phyloP scores from a whole-genome alignment of 2,113 vertebrate species.

The Leptocoma aspasia region DNA sequence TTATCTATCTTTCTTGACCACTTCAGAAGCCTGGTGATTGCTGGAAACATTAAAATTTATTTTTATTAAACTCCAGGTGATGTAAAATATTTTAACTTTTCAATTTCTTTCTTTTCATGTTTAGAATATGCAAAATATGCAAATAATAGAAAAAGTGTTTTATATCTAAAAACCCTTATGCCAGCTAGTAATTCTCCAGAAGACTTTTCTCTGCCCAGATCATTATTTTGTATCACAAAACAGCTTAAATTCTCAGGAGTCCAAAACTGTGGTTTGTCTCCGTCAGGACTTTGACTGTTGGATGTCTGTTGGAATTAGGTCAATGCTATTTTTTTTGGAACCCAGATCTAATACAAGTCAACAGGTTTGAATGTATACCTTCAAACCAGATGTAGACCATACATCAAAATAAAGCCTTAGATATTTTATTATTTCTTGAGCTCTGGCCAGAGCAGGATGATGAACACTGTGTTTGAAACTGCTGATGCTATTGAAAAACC shows the following conservation, averaged over 20 bases:
- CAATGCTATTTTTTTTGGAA: neutral
- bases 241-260: neutral
- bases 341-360: neutral
- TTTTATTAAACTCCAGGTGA: neutral
- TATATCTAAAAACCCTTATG: neutral
- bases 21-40: neutral
- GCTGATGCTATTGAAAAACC: conserved; percentile 58
- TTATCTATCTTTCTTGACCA: neutral
- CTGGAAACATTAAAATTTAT: neutral
- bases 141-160: neutral
- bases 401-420: conserved; percentile 60
- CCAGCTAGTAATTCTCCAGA: neutral
- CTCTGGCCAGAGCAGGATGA: conserved; percentile 50
- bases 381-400: conserved; percentile 25
- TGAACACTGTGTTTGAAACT: conserved; percentile 64
- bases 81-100: neutral
- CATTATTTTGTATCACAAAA: neutral
- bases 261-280: neutral
- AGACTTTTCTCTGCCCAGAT: neutral
- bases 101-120: neutral
- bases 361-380: neutral
- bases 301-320: neutral
- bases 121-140: neutral
- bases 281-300: neutral
- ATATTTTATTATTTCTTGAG: conserved; percentile 61